A percentile compares a stretch with the other conserved stretches of the same genome.
phyloP scores from a whole-genome alignment of 2,888 invertebrate genomes.

The Euplexia lucipara region DNA sequence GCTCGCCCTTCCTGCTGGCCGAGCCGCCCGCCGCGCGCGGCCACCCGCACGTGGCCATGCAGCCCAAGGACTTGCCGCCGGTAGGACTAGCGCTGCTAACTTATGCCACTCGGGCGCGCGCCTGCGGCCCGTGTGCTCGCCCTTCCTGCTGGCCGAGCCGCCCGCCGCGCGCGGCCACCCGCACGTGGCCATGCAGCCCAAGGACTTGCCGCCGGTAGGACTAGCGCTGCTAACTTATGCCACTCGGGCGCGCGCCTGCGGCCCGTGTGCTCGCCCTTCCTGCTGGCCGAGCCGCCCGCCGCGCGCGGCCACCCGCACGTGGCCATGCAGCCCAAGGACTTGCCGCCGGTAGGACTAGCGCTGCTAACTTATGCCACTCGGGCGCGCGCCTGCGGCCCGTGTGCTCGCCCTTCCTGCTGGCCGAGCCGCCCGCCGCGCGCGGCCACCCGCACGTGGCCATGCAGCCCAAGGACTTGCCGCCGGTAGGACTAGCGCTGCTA shows the following conservation, averaged over 20 bases:
- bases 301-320: constrained; percentile 64
- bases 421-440: constrained; percentile 74
- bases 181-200: constrained; percentile 57
- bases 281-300: constrained; percentile 78
- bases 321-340: constrained; percentile 56
- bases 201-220: constrained; percentile 58
- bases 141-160: constrained; percentile 84
- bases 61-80: constrained; percentile 48
- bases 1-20: constrained; percentile 88
- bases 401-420: constrained; percentile 89
- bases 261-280: constrained; percentile 89
- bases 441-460: constrained; percentile 64
- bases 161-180: constrained; percentile 68
- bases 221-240: constrained; percentile 79
- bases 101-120: constrained; percentile 82
- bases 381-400: constrained; percentile 79
- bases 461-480: constrained; percentile 53
- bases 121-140: constrained; percentile 86
- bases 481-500: constrained; percentile 73
- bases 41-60: constrained; percentile 64
- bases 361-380: no score
- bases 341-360: constrained; percentile 68
- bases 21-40: constrained; percentile 74
- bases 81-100: constrained; percentile 75
- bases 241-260: constrained; percentile 79